A percentile compares a stretch with the other conserved stretches of the same genome.
Conservation (phyloP, 2,113 vertebrate genomes). For the Anarrhichthys ocellatus region DNA sequence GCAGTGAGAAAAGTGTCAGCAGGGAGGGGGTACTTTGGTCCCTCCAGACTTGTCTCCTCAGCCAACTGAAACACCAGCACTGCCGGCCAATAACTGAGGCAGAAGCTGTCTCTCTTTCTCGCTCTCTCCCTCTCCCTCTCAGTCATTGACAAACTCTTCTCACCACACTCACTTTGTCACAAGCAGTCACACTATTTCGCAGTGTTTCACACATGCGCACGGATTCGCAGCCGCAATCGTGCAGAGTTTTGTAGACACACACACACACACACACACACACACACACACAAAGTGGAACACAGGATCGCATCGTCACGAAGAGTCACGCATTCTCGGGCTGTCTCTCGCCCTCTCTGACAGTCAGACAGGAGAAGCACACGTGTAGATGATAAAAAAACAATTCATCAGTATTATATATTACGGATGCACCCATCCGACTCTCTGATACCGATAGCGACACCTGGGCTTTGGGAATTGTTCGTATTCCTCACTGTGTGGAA, state of each 20-base stretch:
- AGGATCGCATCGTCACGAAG: conserved; percentile 50
- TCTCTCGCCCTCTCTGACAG: conserved; percentile 13
- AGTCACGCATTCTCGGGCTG: conserved; percentile 23
- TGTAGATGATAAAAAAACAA: not conserved
- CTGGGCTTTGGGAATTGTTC: no score
- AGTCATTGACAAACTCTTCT: conserved; percentile 48
- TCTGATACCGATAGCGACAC: no score
- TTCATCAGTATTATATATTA: no score
- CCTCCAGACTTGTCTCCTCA: conserved; percentile 57
- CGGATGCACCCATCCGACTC: no score
- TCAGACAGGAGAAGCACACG: conserved; percentile 11
- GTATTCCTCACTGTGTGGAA: no score
- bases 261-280: no score
- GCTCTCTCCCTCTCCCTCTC: not conserved
- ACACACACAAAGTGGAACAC: conserved; percentile 8
- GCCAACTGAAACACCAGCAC: conserved; percentile 52
- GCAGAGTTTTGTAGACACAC: conserved; percentile 21
- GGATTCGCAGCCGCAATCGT: not conserved
- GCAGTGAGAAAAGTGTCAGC: conserved; percentile 60
- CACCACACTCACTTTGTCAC: conserved; percentile 40
- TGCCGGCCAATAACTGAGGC: conserved; percentile 60
- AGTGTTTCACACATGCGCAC: conserved; percentile 32
- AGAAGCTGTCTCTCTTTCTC: conserved; percentile 24
- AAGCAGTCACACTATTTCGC: conserved; percentile 24
- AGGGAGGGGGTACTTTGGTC: conserved; percentile 46